Conservation (phyloP, 2,888 invertebrate species). For the Branchellion lobata region DNA sequence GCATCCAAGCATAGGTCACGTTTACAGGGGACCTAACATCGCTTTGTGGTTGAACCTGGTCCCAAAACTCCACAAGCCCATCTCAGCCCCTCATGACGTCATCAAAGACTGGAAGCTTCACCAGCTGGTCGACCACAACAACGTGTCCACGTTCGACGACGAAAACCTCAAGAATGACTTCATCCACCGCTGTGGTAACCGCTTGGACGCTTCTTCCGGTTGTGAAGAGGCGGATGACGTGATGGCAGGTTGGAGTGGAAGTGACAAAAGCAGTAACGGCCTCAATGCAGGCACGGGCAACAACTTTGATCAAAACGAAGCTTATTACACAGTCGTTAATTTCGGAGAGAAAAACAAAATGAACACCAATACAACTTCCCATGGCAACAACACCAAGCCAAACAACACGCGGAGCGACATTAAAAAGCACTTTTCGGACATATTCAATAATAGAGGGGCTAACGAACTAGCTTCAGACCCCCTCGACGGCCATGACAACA, state of each 20-base stretch:
- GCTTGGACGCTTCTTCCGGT: background rate
- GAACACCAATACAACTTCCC: background rate
- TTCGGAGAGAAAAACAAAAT: background rate
- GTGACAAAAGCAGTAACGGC: too few species aligned
- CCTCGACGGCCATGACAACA: background rate
- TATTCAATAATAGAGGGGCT: too few species aligned
- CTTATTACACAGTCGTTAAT: too few species aligned
- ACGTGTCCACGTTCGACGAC: constrained; percentile 86
- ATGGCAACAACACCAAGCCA: background rate
- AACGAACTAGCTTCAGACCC: background rate
- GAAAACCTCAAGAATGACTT: constrained; percentile 27
- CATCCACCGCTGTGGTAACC: background rate
- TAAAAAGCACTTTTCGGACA: too few species aligned
- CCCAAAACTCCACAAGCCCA: constrained; percentile 80
- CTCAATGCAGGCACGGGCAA: too few species aligned
- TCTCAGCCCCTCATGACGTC: constrained; percentile 67
- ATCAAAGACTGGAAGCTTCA: constrained; percentile 81
- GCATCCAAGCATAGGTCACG: constrained; percentile 70
- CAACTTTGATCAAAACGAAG: too few species aligned
- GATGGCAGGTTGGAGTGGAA: too few species aligned
- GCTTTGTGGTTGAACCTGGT: constrained; percentile 93
- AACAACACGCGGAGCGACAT: background rate
- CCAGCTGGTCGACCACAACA: constrained; percentile 78
- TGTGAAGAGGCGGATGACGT: background rate
- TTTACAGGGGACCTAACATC: constrained; percentile 89